phyloP scores from a whole-genome alignment of 1,140 invertebrate species.

The Rhyacophila brunnea region DNA sequence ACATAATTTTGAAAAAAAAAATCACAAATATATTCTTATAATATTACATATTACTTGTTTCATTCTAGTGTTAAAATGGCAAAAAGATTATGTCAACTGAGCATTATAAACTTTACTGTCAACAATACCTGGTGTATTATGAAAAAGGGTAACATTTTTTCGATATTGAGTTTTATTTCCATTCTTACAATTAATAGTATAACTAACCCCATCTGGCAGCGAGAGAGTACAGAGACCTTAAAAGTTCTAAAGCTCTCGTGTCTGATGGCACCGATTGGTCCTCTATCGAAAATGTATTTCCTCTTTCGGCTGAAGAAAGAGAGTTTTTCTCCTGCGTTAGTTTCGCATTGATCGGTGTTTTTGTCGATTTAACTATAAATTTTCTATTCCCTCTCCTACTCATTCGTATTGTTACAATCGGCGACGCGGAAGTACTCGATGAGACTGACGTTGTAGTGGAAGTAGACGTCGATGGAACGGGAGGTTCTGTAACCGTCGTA shows the following conservation, averaged over 20 bases:
- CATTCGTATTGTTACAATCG: slow-evolving; percentile 22
- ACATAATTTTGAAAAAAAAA: no score
- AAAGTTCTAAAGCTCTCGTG: slow-evolving; percentile 72
- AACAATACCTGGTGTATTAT: not conserved
- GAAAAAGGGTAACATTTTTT: not conserved
- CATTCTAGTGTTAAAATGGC: slow-evolving; percentile 1
- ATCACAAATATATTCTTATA: no score
- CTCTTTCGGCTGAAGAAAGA: slow-evolving; percentile 44
- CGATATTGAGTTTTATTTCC: not conserved
- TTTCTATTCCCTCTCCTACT: slow-evolving; percentile 30
- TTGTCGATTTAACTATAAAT: slow-evolving; percentile 25
- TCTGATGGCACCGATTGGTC: slow-evolving; percentile 60
- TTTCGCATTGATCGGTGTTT: slow-evolving; percentile 19
- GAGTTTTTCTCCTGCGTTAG: slow-evolving; percentile 11
- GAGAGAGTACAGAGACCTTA: slow-evolving; percentile 78
- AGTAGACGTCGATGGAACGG: slow-evolving; percentile 40
- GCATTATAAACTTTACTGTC: slow-evolving; percentile 4
- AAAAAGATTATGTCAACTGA: slow-evolving; percentile 5
- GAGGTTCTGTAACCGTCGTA: slow-evolving; percentile 35
- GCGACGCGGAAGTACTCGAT: slow-evolving; percentile 36
- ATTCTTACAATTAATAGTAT: not conserved
- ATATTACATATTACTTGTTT: no score
- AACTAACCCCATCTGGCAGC: slow-evolving; percentile 70
- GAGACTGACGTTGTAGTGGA: slow-evolving; percentile 26
- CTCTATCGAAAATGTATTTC: slow-evolving; percentile 45